Conservation (phyloP, 2,888 invertebrate species). For the Nemurella pictetii region DNA sequence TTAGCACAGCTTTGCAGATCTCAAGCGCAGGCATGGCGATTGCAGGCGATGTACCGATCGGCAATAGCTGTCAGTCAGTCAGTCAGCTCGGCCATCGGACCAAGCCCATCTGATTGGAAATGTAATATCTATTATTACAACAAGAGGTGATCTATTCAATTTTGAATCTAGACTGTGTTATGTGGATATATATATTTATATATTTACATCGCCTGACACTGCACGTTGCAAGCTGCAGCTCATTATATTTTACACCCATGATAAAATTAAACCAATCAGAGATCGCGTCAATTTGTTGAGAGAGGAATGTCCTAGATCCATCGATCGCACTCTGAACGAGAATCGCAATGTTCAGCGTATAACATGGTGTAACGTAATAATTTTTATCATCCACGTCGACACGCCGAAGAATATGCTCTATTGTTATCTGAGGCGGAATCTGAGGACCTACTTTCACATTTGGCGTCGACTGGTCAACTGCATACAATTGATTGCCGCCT, state of each 20-base stretch:
- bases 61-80: background rate
- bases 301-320: background rate
- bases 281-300: background rate
- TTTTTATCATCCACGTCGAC: background rate
- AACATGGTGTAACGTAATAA: background rate
- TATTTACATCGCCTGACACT: background rate
- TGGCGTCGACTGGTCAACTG: background rate
- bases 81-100: background rate
- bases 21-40: too few species aligned
- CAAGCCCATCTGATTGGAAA: slow-evolving; percentile 1
- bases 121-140: slow-evolving; percentile 12
- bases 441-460: slow-evolving; percentile 15
- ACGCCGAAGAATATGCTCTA: background rate
- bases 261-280: background rate
- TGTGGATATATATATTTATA: background rate
- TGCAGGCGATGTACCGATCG: background rate
- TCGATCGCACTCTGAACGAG: background rate
- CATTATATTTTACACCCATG: background rate
- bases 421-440: background rate
- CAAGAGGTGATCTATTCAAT: background rate
- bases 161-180: background rate
- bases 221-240: background rate
- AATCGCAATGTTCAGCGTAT: background rate
- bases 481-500: background rate
- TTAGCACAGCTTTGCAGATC: background rate